Base-by-base conservation (phyloP, 2,797 vertebrate genomes). In the Danio choprae region DNA sequence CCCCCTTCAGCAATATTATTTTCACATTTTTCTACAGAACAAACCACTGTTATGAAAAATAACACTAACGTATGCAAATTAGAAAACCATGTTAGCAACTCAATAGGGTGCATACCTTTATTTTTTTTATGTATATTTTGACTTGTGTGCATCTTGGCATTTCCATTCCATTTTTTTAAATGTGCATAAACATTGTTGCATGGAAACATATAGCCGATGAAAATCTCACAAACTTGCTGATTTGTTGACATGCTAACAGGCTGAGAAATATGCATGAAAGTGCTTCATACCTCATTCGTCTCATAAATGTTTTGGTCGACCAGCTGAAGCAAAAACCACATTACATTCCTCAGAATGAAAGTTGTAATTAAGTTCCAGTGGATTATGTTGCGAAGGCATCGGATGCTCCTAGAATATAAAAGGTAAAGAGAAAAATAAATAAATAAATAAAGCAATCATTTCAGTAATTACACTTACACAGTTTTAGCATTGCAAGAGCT, bases 351-450 rank as follows among this genome's bases (percentile, higher is more conserved):
- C 90, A 99, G 91, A 89, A 99, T 99, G 86, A 99, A 99, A 0
- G 98, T 99, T 73, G 96, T 95, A 87, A 99, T 96, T 87, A 99
- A 48, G 87, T 99, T 99, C 98, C 98, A 99, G 90, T 99, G 98
- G 89, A 99, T 99, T 83, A 98, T 96, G 62, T 99, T 99, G 81
- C 98, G 89, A 71, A 99, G 95, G 87, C 98, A 99, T 85, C 97
- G 90, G 80, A 99, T 98, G 87, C 98, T 99, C 93, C 98, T 99
- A 44, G n/a, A 71, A 51, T 79, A 43, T 13, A 63, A 38, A 53
- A 50, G 22, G 12, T 29, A 29, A 1, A 29, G 1, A 29, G 29
- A 29, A 29, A 29, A 29, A 29, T 29, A 29, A 29, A 29, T 29
- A n/a, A n/a, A 68, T 50, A 12, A 12, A 73, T 46, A 15, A 58